Conservation (phyloP, 2,113 vertebrate genomes). For the Sprattus sprattus region DNA sequence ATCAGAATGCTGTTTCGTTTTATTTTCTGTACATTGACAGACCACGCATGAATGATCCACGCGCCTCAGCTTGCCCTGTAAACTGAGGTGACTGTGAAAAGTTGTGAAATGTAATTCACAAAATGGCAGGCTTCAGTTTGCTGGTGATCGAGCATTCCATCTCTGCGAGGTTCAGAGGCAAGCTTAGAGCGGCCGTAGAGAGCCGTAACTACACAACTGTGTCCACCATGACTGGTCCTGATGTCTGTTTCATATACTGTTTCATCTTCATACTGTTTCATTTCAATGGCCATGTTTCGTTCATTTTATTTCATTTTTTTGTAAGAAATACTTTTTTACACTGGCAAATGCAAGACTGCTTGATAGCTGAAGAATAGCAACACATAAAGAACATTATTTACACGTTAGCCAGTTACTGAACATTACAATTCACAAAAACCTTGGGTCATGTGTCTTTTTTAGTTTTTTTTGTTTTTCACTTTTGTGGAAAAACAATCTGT, state of each 20-base stretch:
- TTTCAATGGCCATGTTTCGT: background rate
- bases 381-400: slow-evolving; percentile 98
- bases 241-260: background rate
- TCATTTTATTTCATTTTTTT: background rate
- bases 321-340: slow-evolving; percentile 60
- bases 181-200: background rate
- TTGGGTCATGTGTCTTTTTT: slow-evolving; percentile 50
- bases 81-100: slow-evolving; percentile 28
- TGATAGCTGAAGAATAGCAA: slow-evolving; percentile 85
- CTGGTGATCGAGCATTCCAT: slow-evolving; percentile 59
- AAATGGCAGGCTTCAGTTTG: slow-evolving; percentile 37
- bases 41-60: slow-evolving; percentile 53
- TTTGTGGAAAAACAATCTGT: slow-evolving; percentile 59
- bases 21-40: slow-evolving; percentile 73
- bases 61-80: slow-evolving; percentile 56
- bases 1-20: slow-evolving; percentile 79
- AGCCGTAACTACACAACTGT: background rate
- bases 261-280: background rate
- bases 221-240: background rate
- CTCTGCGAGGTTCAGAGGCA: slow-evolving; percentile 17
- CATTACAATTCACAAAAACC: slow-evolving; percentile 81
- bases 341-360: slow-evolving; percentile 86
- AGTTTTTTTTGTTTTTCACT: slow-evolving; percentile 75
- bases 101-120: background rate
- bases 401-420: slow-evolving; percentile 78